phyloP scores from a whole-genome alignment of 1,140 invertebrate species.

The Drosophila pachea region DNA sequence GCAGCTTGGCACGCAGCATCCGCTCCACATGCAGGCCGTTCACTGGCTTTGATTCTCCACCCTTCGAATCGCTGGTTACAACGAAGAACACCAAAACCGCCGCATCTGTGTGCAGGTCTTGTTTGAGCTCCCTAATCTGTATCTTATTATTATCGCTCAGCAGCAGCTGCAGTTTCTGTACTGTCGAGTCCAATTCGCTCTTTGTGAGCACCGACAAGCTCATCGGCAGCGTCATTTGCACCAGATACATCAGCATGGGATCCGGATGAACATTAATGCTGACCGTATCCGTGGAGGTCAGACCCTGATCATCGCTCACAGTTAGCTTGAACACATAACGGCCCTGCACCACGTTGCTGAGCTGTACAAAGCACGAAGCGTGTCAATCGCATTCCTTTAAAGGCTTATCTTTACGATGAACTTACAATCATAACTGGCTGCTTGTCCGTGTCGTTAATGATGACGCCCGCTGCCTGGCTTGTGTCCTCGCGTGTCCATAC shows the following conservation, averaged over 20 bases:
- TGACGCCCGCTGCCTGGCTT: slow-evolving; percentile 90
- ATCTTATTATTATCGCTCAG: slow-evolving; percentile 86
- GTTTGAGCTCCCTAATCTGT: slow-evolving; percentile 82
- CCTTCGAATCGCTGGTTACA: slow-evolving; percentile 77
- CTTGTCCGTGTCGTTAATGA: slow-evolving; percentile 86
- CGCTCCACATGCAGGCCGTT: slow-evolving; percentile 82
- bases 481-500: slow-evolving; percentile 89
- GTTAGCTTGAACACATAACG: slow-evolving; percentile 93
- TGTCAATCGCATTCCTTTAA: background rate
- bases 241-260: slow-evolving; percentile 85
- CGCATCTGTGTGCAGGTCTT: slow-evolving; percentile 82
- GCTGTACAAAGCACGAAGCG: slow-evolving; percentile 79
- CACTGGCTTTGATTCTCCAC: slow-evolving; percentile 78
- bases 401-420: background rate
- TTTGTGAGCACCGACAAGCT: slow-evolving; percentile 81
- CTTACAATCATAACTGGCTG: slow-evolving; percentile 88
- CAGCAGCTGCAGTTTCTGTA: slow-evolving; percentile 81
- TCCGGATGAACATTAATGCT: slow-evolving; percentile 92
- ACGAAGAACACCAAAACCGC: slow-evolving; percentile 84
- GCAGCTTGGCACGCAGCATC: slow-evolving; percentile 84
- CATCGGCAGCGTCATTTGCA: slow-evolving; percentile 89
- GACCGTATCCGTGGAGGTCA: slow-evolving; percentile 88
- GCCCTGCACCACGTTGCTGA: slow-evolving; percentile 91
- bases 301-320: slow-evolving; percentile 93
- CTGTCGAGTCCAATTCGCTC: slow-evolving; percentile 80